Evolutionary conservation across 2,888 invertebrate species (phyloP).

Genomic region (Tachina lurida): DNA sequence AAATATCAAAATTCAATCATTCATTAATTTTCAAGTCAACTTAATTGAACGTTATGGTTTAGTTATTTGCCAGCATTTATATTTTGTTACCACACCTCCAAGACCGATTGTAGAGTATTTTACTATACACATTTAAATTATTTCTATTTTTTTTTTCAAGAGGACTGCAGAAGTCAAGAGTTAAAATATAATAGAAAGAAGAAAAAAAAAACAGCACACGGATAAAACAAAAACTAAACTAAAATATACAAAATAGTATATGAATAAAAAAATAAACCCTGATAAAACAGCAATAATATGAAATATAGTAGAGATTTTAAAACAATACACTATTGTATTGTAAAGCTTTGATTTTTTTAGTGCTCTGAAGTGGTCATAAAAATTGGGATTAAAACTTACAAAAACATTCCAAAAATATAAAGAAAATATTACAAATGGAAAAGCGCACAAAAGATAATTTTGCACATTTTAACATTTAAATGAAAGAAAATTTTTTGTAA

Average conservation of each 20-base stretch:
- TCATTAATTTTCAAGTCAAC: background rate
- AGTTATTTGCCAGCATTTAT: background rate
- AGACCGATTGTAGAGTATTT: constrained; percentile 9
- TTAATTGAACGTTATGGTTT: background rate
- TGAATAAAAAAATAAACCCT: constrained; percentile 40
- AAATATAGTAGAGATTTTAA: constrained; percentile 31
- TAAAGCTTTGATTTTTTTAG: constrained; percentile 41
- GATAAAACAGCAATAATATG: constrained; percentile 15
- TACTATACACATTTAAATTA: constrained; percentile 24
- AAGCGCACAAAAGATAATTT: constrained; percentile 8
- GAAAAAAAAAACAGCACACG: constrained; percentile 6
- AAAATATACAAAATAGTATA: constrained; percentile 25
- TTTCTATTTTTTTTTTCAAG: constrained; percentile 10
- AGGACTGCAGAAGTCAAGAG: constrained; percentile 63
- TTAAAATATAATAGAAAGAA: constrained; percentile 38
- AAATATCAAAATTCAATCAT: background rate
- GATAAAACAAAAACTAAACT: constrained; percentile 41
- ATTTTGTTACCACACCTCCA: background rate
- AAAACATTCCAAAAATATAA: background rate
- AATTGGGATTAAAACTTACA: constrained; percentile 41
- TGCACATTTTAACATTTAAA: constrained; percentile 38
- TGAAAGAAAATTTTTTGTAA: background rate
- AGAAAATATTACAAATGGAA: constrained; percentile 29
- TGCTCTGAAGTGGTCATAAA: constrained; percentile 41
- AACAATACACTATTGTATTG: constrained; percentile 49